Evolutionary conservation across 2,113 vertebrate genomes (phyloP), one percentile per base, ranked within the genome.

Genomic region (Amphilophus citrinellus): DNA sequence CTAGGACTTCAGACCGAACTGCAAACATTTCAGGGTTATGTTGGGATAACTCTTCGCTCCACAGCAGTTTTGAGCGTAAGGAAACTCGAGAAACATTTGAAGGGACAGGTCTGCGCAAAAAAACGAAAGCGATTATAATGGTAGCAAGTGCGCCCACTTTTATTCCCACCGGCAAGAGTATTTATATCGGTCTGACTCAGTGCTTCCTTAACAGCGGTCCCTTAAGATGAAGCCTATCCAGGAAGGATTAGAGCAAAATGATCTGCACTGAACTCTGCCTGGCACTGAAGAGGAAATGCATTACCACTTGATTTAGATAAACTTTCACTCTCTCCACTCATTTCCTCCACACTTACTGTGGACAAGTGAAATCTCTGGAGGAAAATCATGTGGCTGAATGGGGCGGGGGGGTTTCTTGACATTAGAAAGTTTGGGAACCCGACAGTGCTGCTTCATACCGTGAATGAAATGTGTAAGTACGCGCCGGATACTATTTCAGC

Each of bases 71-170:
- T 57, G 85, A 50, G 85, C n/a, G 73, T 42, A 3, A 83, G 62
- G 44, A 60, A 53, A 61, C 20, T 37, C 17, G 32, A 62, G 18
- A 63, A 39, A n/a, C 20, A 22, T 42, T 14, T 60, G 3, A 14
- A 8, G 76, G 17, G 18, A 44, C 6, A 11, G 20, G 42, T 60
- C 13, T 7, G 15, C 27, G 42, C 57, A 56, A 62, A 76, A 73
- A 76, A 76, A 22, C 32, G 57, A 78, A 84, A 84, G 6, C 9
- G 18, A 57, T 39, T 15, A 22, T 24, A 30, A 24, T 20, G 1
- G 71, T 1, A 75, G 57, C 87, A 90, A 91, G 91, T 93, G 90
- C 86, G 78, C 68, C 65, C 56, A 30, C 37, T 24, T 71, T 61
- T 60, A 80, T 61, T 79, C 53, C 27, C 80, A 65, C 2, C 27